Conservation (phyloP, 2,888 invertebrate species). For the Cephus nigrinus region DNA sequence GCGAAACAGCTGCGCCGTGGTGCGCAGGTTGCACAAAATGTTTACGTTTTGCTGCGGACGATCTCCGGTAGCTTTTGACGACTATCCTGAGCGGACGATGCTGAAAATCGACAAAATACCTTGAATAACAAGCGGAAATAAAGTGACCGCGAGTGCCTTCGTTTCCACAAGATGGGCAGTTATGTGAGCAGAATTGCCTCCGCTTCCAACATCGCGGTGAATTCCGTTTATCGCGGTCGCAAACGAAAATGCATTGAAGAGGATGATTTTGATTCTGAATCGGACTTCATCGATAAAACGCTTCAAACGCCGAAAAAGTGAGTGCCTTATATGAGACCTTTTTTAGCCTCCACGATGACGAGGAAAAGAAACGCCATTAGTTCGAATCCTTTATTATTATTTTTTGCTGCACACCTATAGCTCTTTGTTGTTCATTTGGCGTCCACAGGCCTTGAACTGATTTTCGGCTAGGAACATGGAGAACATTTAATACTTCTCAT, state of each 20-base stretch:
- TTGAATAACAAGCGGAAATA: conserved; percentile 13
- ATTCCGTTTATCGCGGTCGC: conserved; percentile 62
- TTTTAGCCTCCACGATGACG: background rate
- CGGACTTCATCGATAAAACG: conserved; percentile 69
- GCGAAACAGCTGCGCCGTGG: conserved; percentile 34
- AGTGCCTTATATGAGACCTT: conserved; percentile 23
- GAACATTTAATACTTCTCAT: background rate
- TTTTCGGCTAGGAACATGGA: background rate
- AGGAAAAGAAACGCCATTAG: background rate
- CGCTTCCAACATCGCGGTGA: conserved; percentile 58
- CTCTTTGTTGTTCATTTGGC: background rate
- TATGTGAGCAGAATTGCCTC: conserved; percentile 58
- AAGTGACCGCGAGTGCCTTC: background rate
- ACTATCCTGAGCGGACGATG: conserved; percentile 19
- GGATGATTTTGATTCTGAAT: conserved; percentile 67
- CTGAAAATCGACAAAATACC: conserved; percentile 30
- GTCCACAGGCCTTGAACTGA: background rate
- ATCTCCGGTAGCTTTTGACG: conserved; percentile 23
- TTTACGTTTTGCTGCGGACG: conserved; percentile 28
- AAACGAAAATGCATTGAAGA: conserved; percentile 71
- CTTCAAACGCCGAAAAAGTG: conserved; percentile 76
- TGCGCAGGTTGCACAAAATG: conserved; percentile 29
- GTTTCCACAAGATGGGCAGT: conserved; percentile 49
- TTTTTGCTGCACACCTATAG: background rate
- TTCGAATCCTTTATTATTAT: background rate